Evolutionary conservation across 2,888 invertebrate species (phyloP), one percentile per base, ranked within the genome.

Genomic region (Mycogona germanica): DNA sequence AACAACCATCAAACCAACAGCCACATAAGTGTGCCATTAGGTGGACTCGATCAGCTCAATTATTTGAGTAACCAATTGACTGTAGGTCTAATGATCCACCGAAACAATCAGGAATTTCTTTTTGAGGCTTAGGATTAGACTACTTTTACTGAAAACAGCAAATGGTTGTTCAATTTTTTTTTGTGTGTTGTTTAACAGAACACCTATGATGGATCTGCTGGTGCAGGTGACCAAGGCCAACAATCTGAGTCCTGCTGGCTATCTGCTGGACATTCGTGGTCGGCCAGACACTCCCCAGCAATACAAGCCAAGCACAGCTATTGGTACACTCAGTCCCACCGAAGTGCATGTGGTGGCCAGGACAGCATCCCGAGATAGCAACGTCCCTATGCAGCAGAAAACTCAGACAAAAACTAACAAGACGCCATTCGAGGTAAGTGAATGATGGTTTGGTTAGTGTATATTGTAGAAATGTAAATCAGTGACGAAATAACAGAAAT

Each of bases 201-300:
- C 81, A 25, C 82, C 82, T 32, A 83, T 84, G 82, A 80, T 83
- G 80, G 84, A 84, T 66, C 75, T 84, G 45, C 73, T 83, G 60
- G 79, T 84, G 51, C 81, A 82, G 65, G 76, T 82, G 60, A 78
- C 82, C 41, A 81, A 80, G 45, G 75, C 77, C 45, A 76, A 80
- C 67, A 79, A 79, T 66, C 73, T 84, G 58, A 77, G 78, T 61
- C 79, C 82, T 32, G 78, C 80, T 56, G 76, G 76, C 59, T 78
- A 81, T 68, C 76, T 78, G 25, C 72, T 83, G 32, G 78, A 80
- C 63, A 65, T 69, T 9, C 76, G 79, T 14, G 72, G 79, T 57
- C 67, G 75, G 63, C 78, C 77, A 44, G 63, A 63, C 29, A 63
- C 62, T 44, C 58, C 61, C 3, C 70, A 81, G 59, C 78, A 79